A percentile compares a stretch with the other conserved stretches of the same genome.
These are phyloP conservation scores for Mylabris phalerata DNA, from an alignment of 1,140 invertebrate species.

Conservation along the genomic window DNA sequence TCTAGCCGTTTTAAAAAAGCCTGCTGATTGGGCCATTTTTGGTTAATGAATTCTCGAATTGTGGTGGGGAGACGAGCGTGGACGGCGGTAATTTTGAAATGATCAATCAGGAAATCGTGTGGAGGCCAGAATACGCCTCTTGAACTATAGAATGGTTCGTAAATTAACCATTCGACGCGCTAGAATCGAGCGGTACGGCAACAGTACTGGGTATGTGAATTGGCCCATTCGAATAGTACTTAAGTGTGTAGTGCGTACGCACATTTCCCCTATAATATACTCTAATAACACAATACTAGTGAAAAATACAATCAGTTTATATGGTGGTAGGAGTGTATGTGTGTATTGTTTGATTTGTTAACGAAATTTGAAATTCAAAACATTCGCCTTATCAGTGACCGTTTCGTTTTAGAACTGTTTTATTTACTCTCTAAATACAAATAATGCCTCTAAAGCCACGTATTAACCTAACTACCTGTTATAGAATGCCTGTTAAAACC, in stretches of 20 bases:
- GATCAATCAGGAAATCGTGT: background rate
- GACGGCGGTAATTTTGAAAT: constrained; percentile 1
- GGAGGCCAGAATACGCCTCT: constrained; percentile 15
- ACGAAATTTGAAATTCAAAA: constrained; percentile 1
- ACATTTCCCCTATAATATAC: constrained; percentile 10
- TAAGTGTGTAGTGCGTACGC: constrained; percentile 20
- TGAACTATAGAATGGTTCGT: constrained; percentile 24
- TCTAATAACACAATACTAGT: constrained; percentile 10
- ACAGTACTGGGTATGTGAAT: constrained; percentile 4
- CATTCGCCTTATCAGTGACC: constrained; percentile 11
- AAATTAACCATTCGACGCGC: constrained; percentile 25
- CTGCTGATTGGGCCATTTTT: too few species aligned
- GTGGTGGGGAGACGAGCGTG: background rate
- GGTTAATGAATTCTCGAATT: background rate
- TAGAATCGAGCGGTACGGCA: constrained; percentile 23
- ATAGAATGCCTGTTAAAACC: constrained; percentile 15
- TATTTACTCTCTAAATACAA: background rate
- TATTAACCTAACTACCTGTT: constrained; percentile 21
- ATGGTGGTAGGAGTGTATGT: constrained; percentile 17
- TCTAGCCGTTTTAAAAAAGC: too few species aligned
- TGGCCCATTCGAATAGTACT: constrained; percentile 1
- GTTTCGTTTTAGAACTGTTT: background rate
- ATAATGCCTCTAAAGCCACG: constrained; percentile 22
- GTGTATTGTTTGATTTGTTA: constrained; percentile 7
- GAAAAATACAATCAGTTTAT: constrained; percentile 17